These are phyloP conservation scores for Blastobasis lacticolella DNA, from an alignment of 2,888 invertebrate species.

Conservation along the genomic window DNA sequence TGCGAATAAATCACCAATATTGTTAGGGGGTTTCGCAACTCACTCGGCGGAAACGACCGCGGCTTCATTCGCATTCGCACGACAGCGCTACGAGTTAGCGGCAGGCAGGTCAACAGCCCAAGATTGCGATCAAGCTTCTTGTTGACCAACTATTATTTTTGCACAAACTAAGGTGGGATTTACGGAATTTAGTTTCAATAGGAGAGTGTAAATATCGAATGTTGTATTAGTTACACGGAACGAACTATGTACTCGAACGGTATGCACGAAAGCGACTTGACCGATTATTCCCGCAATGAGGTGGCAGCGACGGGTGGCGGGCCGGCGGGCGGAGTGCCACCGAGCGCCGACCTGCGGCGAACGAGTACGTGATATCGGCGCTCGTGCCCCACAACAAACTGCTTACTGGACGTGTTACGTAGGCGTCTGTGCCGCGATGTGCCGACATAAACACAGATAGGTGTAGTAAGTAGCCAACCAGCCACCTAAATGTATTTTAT, in stretches of 20 bases:
- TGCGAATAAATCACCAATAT: constrained; percentile 16
- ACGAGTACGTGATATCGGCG: constrained; percentile 65
- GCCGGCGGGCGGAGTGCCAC: constrained; percentile 52
- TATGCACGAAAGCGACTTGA: constrained; percentile 42
- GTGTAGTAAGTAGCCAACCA: constrained; percentile 8
- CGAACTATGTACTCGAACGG: constrained; percentile 4
- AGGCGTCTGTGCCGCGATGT: constrained; percentile 61
- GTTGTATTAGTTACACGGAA: neutral
- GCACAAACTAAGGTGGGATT: constrained; percentile 24
- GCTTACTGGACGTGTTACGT: constrained; percentile 72
- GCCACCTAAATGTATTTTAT: constrained; percentile 24
- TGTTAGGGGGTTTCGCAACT: constrained; percentile 27
- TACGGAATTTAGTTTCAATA: neutral
- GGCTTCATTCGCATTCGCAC: constrained; percentile 40
- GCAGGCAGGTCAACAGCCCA: constrained; percentile 67
- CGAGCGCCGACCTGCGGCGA: constrained; percentile 56
- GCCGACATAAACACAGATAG: constrained; percentile 50
- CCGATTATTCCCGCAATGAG: constrained; percentile 67
- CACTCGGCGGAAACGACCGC: constrained; percentile 33
- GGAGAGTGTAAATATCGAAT: neutral
- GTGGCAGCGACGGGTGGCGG: constrained; percentile 47
- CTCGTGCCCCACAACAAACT: constrained; percentile 73
- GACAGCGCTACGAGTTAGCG: constrained; percentile 27
- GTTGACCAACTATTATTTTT: constrained; percentile 48
- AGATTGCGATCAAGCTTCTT: constrained; percentile 48